Percentiles rank a stretch among this genome's conserved stretches.
Conservation (phyloP, 2,888 invertebrate species). For the Labia minor region DNA sequence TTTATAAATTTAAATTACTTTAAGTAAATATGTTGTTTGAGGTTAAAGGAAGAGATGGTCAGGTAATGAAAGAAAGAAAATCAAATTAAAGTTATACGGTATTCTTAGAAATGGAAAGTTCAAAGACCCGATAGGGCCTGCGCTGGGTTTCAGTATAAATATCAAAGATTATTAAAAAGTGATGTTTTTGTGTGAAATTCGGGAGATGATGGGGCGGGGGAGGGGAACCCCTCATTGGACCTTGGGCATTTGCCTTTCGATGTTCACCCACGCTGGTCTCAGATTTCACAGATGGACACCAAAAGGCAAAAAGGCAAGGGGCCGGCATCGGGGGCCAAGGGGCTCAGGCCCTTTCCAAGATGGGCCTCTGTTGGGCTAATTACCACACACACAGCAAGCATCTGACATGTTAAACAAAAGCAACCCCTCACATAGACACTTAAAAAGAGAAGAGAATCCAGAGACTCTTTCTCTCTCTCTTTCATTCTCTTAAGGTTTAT, state of each 20-base stretch:
- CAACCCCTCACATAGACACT: constrained; percentile 3
- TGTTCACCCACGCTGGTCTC: background rate
- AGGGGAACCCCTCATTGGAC: background rate
- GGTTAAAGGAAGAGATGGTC: too few species aligned
- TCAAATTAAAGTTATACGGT: too few species aligned
- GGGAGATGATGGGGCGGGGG: background rate
- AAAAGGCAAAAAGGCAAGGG: background rate
- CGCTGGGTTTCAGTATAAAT: too few species aligned
- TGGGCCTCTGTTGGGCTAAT: background rate
- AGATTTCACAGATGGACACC: constrained; percentile 13
- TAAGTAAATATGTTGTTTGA: too few species aligned
- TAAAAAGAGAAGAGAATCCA: background rate
- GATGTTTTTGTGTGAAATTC: too few species aligned
- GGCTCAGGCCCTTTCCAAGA: background rate
- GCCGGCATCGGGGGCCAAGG: background rate
- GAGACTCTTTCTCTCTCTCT: too few species aligned
- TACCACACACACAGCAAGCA: background rate
- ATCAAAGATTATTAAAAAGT: too few species aligned
- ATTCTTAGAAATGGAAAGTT: too few species aligned
- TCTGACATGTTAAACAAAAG: constrained; percentile 13
- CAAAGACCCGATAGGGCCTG: too few species aligned
- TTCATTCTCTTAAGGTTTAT: background rate
- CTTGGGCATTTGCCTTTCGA: too few species aligned
- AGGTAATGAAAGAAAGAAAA: too few species aligned
- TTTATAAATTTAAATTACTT: too few species aligned